Conservation (phyloP, 1,140 invertebrate species). For the Grapholita molesta region DNA sequence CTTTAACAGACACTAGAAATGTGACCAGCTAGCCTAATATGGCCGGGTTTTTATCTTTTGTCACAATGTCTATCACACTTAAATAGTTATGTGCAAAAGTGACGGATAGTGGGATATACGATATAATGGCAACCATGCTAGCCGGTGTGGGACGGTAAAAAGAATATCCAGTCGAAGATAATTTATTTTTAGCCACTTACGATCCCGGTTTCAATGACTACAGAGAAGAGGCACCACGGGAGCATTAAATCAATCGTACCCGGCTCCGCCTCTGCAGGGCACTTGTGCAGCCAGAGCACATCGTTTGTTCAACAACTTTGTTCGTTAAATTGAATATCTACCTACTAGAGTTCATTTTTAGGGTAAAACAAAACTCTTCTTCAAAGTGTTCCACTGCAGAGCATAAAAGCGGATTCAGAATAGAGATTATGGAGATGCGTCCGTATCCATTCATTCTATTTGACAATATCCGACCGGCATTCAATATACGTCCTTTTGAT, state of each 20-base stretch:
- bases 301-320: constrained; percentile 8
- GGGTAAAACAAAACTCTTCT: neutral
- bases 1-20: neutral
- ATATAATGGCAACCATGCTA: too few relatives aligned
- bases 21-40: too few relatives aligned
- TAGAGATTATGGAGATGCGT: constrained; percentile 13
- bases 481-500: neutral
- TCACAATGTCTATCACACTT: too few relatives aligned
- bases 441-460: neutral
- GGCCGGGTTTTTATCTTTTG: too few relatives aligned
- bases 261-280: neutral
- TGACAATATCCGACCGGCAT: constrained; percentile 1
- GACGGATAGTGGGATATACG: too few relatives aligned
- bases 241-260: constrained; percentile 7
- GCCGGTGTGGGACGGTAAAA: too few relatives aligned
- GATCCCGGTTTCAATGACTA: neutral
- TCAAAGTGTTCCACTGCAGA: neutral
- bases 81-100: too few relatives aligned
- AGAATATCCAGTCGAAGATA: neutral
- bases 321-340: constrained; percentile 14
- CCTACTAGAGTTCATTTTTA: neutral
- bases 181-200: neutral
- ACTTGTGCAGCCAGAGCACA: constrained; percentile 9
- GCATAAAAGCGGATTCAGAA: neutral
- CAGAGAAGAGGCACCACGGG: neutral